These are phyloP conservation scores for Syritta pipiens DNA, from an alignment of 2,888 invertebrate genomes.

Conservation along the genomic window DNA sequence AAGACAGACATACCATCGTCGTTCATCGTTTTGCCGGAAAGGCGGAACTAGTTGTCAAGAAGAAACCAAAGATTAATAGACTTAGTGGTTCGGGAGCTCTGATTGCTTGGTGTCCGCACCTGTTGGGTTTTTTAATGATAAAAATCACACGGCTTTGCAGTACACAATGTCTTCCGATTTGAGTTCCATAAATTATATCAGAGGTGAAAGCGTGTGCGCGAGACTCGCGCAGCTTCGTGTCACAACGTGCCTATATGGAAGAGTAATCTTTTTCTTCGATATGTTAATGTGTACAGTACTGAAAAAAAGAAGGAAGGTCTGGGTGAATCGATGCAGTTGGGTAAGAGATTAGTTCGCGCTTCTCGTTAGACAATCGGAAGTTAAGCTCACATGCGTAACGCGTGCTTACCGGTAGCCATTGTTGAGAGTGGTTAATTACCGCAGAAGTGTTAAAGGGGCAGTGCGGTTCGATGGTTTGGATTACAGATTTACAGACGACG, in stretches of 20 bases:
- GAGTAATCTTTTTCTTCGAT: not conserved
- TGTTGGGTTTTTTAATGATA: constrained; percentile 8
- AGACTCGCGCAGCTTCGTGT: not conserved
- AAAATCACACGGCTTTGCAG: not conserved
- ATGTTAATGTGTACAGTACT: constrained; percentile 5
- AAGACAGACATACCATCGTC: too few species aligned
- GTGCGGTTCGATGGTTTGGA: not conserved
- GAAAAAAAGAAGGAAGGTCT: not conserved
- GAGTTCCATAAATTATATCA: not conserved
- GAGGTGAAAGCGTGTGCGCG: not conserved
- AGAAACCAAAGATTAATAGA: not conserved
- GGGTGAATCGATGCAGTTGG: not conserved
- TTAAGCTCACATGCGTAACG: not conserved
- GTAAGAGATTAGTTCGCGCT: not conserved
- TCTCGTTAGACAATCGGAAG: constrained; percentile 2
- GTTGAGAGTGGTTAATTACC: not conserved
- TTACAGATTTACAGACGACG: not conserved
- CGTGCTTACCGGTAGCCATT: not conserved
- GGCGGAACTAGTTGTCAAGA: not conserved
- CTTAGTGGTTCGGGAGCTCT: not conserved
- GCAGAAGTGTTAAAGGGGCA: too few species aligned
- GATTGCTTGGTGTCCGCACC: not conserved
- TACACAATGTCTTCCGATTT: not conserved
- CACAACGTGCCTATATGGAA: not conserved
- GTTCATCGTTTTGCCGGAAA: not conserved